phyloP scores from a whole-genome alignment of 2,888 invertebrate species.

The Hetaerina titia region DNA sequence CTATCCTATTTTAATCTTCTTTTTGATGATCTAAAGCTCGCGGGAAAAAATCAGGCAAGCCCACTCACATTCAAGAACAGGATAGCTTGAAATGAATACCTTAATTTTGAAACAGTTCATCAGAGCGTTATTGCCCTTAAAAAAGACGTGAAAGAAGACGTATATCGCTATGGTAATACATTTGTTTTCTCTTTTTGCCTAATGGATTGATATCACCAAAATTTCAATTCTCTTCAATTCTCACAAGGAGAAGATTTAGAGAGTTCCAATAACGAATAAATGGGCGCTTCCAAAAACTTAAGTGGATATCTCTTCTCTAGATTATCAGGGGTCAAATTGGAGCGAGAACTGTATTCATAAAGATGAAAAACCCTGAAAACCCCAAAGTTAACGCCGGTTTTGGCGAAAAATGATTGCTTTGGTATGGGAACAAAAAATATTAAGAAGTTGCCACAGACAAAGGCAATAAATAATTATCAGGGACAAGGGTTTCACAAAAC shows the following conservation, averaged over 20 bases:
- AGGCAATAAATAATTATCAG: too few species aligned
- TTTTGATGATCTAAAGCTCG: too few species aligned
- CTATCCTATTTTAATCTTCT: too few species aligned
- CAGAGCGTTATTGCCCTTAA: background rate
- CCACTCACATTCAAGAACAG: too few species aligned
- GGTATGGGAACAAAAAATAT: too few species aligned
- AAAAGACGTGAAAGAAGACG: background rate
- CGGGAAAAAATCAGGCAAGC: too few species aligned
- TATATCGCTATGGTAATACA: background rate
- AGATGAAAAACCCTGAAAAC: background rate
- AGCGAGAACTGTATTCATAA: background rate
- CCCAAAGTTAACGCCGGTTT: too few species aligned
- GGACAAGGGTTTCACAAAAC: too few species aligned
- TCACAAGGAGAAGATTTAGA: background rate
- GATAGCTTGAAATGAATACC: background rate
- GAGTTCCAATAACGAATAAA: background rate
- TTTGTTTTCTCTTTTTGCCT: background rate
- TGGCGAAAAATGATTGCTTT: too few species aligned
- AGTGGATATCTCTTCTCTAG: background rate
- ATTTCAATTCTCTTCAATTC: background rate
- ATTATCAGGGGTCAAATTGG: background rate
- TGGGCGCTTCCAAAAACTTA: background rate
- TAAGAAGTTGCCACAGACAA: too few species aligned
- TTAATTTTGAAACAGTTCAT: background rate
- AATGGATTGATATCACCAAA: background rate